Base-by-base conservation (phyloP, 2,888 invertebrate species). In the Ophion slaviceki region DNA sequence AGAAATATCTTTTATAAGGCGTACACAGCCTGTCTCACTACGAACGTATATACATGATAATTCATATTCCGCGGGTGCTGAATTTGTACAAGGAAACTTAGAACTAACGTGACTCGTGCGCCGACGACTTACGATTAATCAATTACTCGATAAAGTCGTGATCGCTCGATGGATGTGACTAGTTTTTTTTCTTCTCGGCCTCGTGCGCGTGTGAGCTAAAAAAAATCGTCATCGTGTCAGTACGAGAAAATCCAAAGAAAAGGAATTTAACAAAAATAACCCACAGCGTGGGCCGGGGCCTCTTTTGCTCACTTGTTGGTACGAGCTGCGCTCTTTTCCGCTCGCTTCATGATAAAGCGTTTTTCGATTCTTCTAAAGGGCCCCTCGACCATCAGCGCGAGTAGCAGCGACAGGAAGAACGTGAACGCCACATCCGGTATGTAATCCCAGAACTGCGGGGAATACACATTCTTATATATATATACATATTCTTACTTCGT, bases 281-380 rank as follows among this genome's bases (percentile, higher is more conserved):
- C 40, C 8, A 40, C 5, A 7, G 7, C 40, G 40, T 6, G 8
- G 8, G 40, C 40, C 11, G 53, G 14, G 53, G 11, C 1, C 17
- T 40, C 5, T 40, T 40, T 20, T 68, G 10, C 74, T 83, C 57
- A 86, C 68, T 77, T 84, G 1, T 85, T 81, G 61, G 62, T 32
- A 53, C 53, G 17, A 53, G 53, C 53, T 1, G 57, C 2, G 36
- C 36, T 24, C 6, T 5, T 62, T 11, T 67, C 80, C 11, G 67
- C 74, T 86, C 87, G 81, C 71, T 86, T 90, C 20, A 80, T 82
- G 40, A 91, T 85, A 14, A 92, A 88, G 47, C 84, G 76, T 80
- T 90, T 91, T 81, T 91, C 92, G 28, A 92, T 78, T 77, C 87
- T 90, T 84, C 91, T 88, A 45, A 91, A 90, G 7, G 92, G 92